Conservation (phyloP, 2,113 vertebrate species). For the Glaucomys volans region DNA sequence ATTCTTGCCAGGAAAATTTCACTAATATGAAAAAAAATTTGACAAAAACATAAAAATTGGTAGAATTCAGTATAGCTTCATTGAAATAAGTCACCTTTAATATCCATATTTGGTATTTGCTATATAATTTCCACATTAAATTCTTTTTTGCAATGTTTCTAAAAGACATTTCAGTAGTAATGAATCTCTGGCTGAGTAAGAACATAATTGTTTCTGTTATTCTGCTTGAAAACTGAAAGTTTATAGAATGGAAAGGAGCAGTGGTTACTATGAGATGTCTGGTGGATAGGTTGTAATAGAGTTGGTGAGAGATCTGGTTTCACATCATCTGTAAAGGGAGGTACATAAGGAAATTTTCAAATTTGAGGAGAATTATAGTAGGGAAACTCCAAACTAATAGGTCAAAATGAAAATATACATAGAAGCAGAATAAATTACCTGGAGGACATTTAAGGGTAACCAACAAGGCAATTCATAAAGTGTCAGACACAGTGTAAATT, state of each 20-base stretch:
- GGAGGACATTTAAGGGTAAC: neutral
- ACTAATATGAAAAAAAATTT: neutral
- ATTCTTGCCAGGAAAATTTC: neutral
- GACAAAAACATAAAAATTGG: neutral
- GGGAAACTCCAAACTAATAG: neutral
- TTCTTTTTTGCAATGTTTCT: neutral
- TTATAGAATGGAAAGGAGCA: neutral
- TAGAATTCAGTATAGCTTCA: neutral
- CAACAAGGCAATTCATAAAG: neutral
- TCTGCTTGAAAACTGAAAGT: neutral
- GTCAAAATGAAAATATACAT: neutral
- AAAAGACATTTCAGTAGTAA: neutral
- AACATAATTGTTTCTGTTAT: neutral
- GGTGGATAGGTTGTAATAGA: neutral
- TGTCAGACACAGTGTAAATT: neutral
- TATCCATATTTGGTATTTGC: neutral
- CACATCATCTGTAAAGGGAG: neutral
- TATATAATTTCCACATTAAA: neutral
- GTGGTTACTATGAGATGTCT: neutral
- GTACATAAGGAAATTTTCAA: neutral
- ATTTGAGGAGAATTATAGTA: neutral
- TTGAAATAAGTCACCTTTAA: neutral
- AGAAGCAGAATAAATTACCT: neutral
- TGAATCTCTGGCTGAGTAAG: neutral
- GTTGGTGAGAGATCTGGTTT: too few relatives aligned